Base-by-base conservation (phyloP, 2,797 vertebrate genomes). In the Arnoldichthys spilopterus region DNA sequence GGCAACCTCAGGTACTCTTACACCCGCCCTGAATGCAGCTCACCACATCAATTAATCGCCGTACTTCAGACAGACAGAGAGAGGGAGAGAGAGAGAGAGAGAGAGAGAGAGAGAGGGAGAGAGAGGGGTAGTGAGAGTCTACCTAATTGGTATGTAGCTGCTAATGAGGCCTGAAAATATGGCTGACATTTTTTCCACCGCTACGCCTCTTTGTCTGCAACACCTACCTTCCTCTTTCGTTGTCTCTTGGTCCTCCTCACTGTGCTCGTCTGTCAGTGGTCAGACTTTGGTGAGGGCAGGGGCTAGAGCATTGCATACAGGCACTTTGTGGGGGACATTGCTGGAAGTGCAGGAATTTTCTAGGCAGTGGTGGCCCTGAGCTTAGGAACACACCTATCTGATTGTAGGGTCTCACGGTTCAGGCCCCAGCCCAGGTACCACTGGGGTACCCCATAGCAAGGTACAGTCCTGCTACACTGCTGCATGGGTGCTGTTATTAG, bases 1-100 rank as follows among this genome's bases (percentile, higher is more conserved):
- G 96, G 96, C 96, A 98, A 98, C 97, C 95, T 89, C 95, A 97
- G 95, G 96, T 97, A 90, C 89, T 89, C 90, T 81, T 85, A 89
- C 84, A 85, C 90, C 86, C 61, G 87, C 90, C 78, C 79, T 81
- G 76, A 89, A 86, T 66, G 81, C 75, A 74, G 85, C 91, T 87
- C 83, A 77, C 85, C 76, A 80, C 87, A 81, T 91, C 87, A 87
- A 80, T 91, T 90, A 86, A 84, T 80, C 74, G 79, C 81, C 30
- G 56, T 28, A 74, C 72, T 78, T 86, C 76, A 77, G 79, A 84
- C 72, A 43, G 7, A 26, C 6, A 18, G 66, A 47, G 61, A 67
- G 74, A 62, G 24, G 51, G 18, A 51, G 66, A 68, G 45, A 28
- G 64, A 32, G 59, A 59, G 61, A 66, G 63, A 51, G 13, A 59